Evolutionary conservation across 35 echinoderm and acorn worm species (phyloP), one percentile per base, ranked within the genome.

Genomic region (Heliocidaris erythrogramma): DNA sequence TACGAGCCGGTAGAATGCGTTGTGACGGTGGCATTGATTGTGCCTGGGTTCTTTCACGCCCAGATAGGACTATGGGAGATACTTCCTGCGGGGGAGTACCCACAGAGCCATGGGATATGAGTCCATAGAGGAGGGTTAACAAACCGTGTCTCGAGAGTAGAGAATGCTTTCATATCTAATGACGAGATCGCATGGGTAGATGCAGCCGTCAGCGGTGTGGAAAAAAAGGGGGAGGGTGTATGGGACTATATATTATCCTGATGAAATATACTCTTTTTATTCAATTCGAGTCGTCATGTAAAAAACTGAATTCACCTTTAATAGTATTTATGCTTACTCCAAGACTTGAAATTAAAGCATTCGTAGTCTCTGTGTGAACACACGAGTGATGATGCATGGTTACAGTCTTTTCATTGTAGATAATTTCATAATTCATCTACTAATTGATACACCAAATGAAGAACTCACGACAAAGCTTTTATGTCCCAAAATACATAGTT

Each of bases 1-100:
- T 78, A 78, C 4, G 65, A 78, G 27, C 5, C 27, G 8, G 52
- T 78, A 78, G 65, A 78, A 78, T 78, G 27, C 65, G 65, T 78
- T n/a, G 65, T 78, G 65, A 78, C 65, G 65, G 65, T n/a, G 65
- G 65, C 65, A 78, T 27, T 78, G 65, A n/a, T 78, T 78, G 65
- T 78, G 21, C 18, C n/a, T 78, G 27, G 21, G 65, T 12, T 56
- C 27, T 78, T 78, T 78, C 21, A 78, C 65, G 65, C 65, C 65
- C 65, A 78, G 65, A n/a, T 78, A 24, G 65, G 65, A 78, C 18
- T 6, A n/a, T 12, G 52, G 52, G 8, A 56, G 14, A 10, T 18
- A 78, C 65, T 78, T 78, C 65, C 65, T 78, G 65, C 65, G 65
- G 65, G 65, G 65, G 65, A 27, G 65, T 21, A n/a, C 27, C 21